Evolutionary conservation across 2,888 invertebrate species (phyloP), one percentile per base, ranked within the genome.

Genomic region (Brenthis hecate): DNA sequence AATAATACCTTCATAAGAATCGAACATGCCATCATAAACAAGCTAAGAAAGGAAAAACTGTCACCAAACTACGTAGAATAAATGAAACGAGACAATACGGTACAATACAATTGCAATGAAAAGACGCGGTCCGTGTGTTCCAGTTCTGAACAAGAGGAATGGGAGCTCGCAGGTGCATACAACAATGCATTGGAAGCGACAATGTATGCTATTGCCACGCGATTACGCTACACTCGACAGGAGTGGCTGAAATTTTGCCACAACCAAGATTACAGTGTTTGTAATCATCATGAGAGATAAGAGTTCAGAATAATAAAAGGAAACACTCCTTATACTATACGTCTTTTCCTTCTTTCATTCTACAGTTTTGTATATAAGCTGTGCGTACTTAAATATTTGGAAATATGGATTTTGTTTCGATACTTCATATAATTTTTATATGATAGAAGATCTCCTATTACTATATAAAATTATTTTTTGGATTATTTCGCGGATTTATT

Each of bases 41-140:
- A 79, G 80, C 77, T 74, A 71, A 79, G 80, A 84, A 86, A 85
- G 84, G 76, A 81, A 86, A 85, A 85, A 80, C 82, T 81, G 82
- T 82, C 83, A 80, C 78, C 74, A 71, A 76, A 80, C 77, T 82
- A 85, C 67, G 75, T 68, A 72, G 80, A 80, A 80, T 82, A 89
- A 91, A 91, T 88, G 89, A 86, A 87, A 87, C 81, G 78, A 81
- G 85, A 91, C 91, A 91, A 91, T 91, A 78, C 83, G 72, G 74
- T 78, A 83, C 87, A 88, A 88, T 82, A 90, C 92, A 91, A 91
- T 91, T 89, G 89, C 82, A 84, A 77, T 87, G 89, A 88, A 92
- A 91, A 91, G 91, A 88, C 87, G 84, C 80, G 80, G 82, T 77
- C 81, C 74, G 85, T 87, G 86, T 88, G 91, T 85, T 86, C 89